Evolutionary conservation across 2,113 vertebrate species (phyloP).

Genomic region (Taxidea taxus): DNA sequence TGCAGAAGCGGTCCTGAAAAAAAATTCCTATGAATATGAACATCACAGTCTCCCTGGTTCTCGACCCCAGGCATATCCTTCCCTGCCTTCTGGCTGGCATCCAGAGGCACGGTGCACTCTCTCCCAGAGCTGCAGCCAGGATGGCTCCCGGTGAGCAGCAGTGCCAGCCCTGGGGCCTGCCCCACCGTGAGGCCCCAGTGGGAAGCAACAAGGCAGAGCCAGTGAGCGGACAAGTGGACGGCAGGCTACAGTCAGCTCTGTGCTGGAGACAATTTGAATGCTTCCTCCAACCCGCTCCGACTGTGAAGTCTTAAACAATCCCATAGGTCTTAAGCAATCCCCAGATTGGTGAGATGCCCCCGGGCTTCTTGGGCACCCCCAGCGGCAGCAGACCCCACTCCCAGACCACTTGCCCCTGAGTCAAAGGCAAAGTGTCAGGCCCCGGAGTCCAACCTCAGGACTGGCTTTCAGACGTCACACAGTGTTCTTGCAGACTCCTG

Average conservation of each 20-base stretch:
- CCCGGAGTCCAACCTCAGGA: neutral
- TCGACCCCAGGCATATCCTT: neutral
- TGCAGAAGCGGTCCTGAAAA: neutral
- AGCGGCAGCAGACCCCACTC: neutral
- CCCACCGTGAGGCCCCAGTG: neutral
- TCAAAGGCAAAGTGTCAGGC: neutral
- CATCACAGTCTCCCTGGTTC: neutral
- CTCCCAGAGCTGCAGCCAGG: neutral
- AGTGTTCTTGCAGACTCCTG: neutral
- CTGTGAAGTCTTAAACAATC: neutral
- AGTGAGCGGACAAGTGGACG: no score
- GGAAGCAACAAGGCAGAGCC: neutral
- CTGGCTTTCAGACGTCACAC: neutral
- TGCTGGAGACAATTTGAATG: neutral
- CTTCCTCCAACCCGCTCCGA: neutral
- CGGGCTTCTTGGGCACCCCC: neutral
- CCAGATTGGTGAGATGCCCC: accelerated
- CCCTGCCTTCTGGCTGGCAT: neutral
- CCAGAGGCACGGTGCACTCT: neutral
- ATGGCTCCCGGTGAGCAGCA: neutral
- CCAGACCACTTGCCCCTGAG: neutral
- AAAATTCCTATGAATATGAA: neutral
- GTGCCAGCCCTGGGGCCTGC: neutral
- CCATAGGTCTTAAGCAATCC: no score
- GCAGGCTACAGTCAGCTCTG: no score